Evolutionary conservation across 2,113 vertebrate species (phyloP), one percentile per base, ranked within the genome.

Genomic region (Larimichthys polyactis): DNA sequence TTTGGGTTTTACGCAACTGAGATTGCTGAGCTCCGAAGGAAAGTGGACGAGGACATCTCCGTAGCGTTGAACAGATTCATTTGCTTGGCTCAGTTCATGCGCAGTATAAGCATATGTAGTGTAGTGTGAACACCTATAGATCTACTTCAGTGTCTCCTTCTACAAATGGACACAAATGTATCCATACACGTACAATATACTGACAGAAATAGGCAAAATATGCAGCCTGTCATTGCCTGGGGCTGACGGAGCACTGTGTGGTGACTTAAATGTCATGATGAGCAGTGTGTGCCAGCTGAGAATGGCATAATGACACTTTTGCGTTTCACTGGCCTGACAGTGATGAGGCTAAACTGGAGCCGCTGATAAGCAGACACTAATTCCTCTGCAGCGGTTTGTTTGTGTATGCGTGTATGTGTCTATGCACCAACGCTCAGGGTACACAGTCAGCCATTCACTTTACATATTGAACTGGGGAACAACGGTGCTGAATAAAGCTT

Each of bases 211-310:
- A 66, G 46, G 46, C 36, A 68, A 57, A 81, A 73, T 76, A 63
- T 79, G 81, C 58, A 82, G 70, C 48, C 66, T 24, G 68, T 78
- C 54, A 57, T 51, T 75, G 78, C 75, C 67, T 29, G 51, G 24
- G 62, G 68, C 75, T 73, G 57, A 74, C 17, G 40, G 65, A 82
- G 69, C 60, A 29, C 46, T 54, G 46, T 70, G 46, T 43, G 62
- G 71, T 70, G 75, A 82, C 63, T 85, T 68, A 84, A 90, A 90
- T 91, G 85, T 84, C 89, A 90, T n/a, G 79, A 73, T 70, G 78
- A 87, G 72, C 73, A 29, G 54, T 54, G 60, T 40, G 65, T 69
- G 72, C 43, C 87, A 75, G 68, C 75, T 49, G 62, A 83, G 65
- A 77, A 81, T 63, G 43, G 75, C 84, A 82, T 84, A 78, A 73